phyloP scores from a whole-genome alignment of 37 sponge, comb jelly and placozoan species.

The Bolinopsis microptera region DNA sequence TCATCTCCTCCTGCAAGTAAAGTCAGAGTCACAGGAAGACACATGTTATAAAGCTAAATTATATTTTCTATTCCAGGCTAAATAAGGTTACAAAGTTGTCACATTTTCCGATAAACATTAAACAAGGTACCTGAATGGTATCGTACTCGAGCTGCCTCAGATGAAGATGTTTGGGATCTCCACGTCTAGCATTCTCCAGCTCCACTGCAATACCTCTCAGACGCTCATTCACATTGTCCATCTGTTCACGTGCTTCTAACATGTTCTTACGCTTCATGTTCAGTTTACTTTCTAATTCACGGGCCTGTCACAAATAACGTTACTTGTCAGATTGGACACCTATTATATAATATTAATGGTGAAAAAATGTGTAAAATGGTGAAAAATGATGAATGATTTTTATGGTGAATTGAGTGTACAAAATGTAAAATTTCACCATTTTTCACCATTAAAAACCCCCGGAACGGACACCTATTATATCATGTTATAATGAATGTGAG shows the following conservation, averaged over 20 bases:
- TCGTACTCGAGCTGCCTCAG: conserved; percentile 53
- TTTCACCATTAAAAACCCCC: no score
- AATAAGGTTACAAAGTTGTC: no score
- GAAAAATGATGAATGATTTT: no score
- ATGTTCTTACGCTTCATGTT: conserved; percentile 34
- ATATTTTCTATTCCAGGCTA: no score
- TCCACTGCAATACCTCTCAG: conserved; percentile 2
- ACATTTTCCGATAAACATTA: no score
- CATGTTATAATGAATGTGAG: no score
- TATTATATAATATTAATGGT: background rate
- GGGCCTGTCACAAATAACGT: background rate
- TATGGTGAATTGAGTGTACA: no score
- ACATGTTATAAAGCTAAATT: no score
- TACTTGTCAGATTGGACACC: no score
- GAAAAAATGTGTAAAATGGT: background rate
- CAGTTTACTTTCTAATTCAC: conserved; percentile 30
- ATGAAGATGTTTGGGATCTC: conserved; percentile 48
- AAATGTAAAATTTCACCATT: no score
- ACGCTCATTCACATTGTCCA: conserved; percentile 23
- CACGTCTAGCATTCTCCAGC: conserved; percentile 26
- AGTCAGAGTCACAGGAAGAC: no score
- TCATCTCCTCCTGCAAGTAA: conserved; percentile 36
- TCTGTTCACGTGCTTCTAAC: conserved; percentile 5
- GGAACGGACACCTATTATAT: no score
- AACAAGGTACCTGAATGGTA: conserved; percentile 24